Conservation (phyloP, 2,113 vertebrate species). For the Bostrychus sinensis region DNA sequence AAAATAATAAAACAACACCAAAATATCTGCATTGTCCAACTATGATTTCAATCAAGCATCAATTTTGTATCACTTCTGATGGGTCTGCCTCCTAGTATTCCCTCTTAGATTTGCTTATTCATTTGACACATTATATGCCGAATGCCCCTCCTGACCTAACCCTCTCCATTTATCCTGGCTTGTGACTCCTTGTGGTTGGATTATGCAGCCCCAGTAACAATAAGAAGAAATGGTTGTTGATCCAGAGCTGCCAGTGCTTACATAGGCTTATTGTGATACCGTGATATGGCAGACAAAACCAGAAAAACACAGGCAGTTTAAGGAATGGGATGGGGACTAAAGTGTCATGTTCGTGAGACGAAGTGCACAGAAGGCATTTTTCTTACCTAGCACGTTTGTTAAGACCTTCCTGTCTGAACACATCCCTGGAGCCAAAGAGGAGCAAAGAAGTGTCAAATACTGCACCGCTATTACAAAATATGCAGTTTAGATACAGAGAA, state of each 20-base stretch:
- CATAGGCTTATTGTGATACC: conserved; percentile 7
- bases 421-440: conserved; percentile 34
- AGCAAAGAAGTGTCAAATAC: conserved; percentile 14
- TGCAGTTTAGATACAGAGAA: conserved; percentile 2
- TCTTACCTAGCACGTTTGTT: conserved; percentile 31
- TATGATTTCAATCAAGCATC: no score
- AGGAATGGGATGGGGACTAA: conserved; percentile 33
- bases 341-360: conserved; percentile 33
- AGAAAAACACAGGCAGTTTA: conserved; percentile 17
- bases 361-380: conserved; percentile 40
- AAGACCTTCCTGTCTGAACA: conserved; percentile 33
- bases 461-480: conserved; percentile 9
- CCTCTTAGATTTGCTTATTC: neutral
- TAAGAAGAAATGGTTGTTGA: no score
- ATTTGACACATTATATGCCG: neutral
- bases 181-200: neutral
- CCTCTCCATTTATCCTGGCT: neutral
- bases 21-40: no score
- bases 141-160: neutral
- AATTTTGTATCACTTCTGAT: no score
- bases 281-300: neutral
- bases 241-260: conserved; percentile 8
- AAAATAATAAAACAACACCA: no score
- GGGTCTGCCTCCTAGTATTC: no score
- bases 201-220: no score